Percentiles rank a stretch among this genome's conserved stretches.
Conservation (phyloP, 2,888 invertebrate species). For the Aphidius colemani region DNA sequence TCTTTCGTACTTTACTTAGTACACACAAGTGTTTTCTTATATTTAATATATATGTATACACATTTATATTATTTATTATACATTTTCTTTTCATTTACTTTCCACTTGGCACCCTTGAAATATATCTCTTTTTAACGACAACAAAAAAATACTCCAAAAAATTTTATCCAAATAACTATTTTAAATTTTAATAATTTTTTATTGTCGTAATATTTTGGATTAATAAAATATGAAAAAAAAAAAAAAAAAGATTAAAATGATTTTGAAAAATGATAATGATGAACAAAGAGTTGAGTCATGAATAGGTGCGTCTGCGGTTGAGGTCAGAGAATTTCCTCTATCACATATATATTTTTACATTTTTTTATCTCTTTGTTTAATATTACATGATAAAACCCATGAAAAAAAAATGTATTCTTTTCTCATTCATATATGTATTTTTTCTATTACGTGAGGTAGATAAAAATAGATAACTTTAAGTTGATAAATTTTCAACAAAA, state of each 20-base stretch:
- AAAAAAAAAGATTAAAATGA: no score
- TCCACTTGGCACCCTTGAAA: slow-evolving; percentile 6
- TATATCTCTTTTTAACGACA: slow-evolving; percentile 20
- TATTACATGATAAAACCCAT: no score
- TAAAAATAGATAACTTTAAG: no score
- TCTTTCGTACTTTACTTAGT: slow-evolving; percentile 16
- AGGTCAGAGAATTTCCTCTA: neutral
- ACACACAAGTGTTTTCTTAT: neutral
- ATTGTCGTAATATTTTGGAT: no score
- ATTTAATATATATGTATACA: neutral
- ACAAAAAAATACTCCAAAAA: no score
- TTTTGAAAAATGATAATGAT: neutral
- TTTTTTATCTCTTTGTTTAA: neutral
- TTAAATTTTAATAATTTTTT: no score
- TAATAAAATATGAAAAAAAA: no score
- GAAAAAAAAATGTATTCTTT: no score
- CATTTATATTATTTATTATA: neutral
- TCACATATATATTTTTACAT: neutral
- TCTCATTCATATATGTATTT: no score
- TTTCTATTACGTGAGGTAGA: no score
- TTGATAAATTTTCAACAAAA: no score
- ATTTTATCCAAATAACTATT: no score
- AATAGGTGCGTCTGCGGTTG: slow-evolving; percentile 17
- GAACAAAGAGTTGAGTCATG: slow-evolving; percentile 11
- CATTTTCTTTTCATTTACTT: neutral